phyloP scores from a whole-genome alignment of 2,888 invertebrate species.

The Polymixis flavicincta region DNA sequence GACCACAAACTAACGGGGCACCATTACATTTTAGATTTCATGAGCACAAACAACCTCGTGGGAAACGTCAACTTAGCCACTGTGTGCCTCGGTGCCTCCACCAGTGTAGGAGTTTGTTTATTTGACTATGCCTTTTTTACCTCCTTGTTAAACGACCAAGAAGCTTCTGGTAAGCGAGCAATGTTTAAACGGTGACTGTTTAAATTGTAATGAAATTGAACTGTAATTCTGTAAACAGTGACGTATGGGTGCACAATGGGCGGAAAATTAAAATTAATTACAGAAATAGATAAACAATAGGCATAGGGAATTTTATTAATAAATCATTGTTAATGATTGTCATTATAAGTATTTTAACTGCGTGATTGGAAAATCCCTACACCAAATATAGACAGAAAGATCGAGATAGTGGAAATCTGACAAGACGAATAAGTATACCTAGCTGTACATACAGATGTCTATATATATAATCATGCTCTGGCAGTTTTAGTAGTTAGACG shows the following conservation, averaged over 20 bases:
- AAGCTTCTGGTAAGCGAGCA: background rate
- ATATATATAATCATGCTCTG: no score
- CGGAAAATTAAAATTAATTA: constrained; percentile 23
- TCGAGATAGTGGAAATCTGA: background rate
- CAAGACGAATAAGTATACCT: background rate
- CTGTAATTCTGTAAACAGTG: background rate
- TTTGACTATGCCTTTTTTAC: constrained; percentile 36
- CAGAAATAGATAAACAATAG: constrained; percentile 21
- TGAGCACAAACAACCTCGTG: constrained; percentile 79
- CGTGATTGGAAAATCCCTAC: constrained; percentile 1
- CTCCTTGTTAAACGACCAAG: constrained; percentile 32
- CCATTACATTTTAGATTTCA: constrained; percentile 81
- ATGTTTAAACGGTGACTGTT: background rate
- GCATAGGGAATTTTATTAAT: constrained; percentile 4
- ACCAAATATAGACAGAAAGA: no score
- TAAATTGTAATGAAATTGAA: background rate
- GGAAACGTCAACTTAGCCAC: constrained; percentile 80
- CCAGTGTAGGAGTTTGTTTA: constrained; percentile 58
- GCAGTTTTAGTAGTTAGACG: no score
- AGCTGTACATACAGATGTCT: no score
- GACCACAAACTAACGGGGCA: constrained; percentile 75
- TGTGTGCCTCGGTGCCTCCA: constrained; percentile 62
- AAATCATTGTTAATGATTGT: constrained; percentile 20
- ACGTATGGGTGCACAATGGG: background rate
- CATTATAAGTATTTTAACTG: background rate